phyloP scores from a whole-genome alignment of 2,113 vertebrate species.

The Notothenia rossii region DNA sequence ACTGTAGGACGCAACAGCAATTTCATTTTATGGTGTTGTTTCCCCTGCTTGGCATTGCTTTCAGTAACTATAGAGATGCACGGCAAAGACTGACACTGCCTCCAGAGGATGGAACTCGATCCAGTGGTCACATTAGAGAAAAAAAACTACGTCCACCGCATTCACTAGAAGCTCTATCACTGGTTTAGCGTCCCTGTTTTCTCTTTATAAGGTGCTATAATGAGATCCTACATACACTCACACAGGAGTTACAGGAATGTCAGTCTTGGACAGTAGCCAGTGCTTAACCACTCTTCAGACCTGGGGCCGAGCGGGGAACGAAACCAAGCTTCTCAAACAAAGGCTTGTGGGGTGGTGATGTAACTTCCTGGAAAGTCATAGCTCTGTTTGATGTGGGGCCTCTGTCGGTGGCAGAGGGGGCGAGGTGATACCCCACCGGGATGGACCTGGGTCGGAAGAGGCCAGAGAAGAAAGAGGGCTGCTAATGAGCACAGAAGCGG shows the following conservation, averaged over 20 bases:
- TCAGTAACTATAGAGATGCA: conserved; percentile 69
- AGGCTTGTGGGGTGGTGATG: conserved; percentile 58
- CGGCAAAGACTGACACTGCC: conserved; percentile 24
- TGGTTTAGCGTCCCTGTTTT: conserved; percentile 21
- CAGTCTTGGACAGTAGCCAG: conserved; percentile 61
- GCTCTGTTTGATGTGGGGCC: conserved; percentile 66
- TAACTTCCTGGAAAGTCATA: conserved; percentile 64
- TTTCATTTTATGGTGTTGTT: conserved; percentile 78
- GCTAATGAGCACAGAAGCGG: conserved; percentile 67
- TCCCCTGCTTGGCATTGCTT: conserved; percentile 63
- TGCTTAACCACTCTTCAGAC: conserved; percentile 44
- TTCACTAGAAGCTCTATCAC: conserved; percentile 10
- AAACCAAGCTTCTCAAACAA: conserved; percentile 57
- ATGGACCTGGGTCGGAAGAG: conserved; percentile 48
- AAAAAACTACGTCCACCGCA: conserved; percentile 10
- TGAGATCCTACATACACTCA: conserved; percentile 41
- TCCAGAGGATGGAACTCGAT: conserved; percentile 4
- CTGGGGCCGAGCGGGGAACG: conserved; percentile 28
- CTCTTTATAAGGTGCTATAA: conserved; percentile 55
- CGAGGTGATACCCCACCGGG: conserved; percentile 52
- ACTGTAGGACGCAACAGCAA: conserved; percentile 69
- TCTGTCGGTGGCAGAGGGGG: conserved; percentile 57
- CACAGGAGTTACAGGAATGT: conserved; percentile 50
- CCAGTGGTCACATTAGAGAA: conserved; percentile 5
- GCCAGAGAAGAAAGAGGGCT: conserved; percentile 33